Evolutionary conservation across 2,113 vertebrate species (phyloP).

Genomic region (Plecturocebus donacophilus): DNA sequence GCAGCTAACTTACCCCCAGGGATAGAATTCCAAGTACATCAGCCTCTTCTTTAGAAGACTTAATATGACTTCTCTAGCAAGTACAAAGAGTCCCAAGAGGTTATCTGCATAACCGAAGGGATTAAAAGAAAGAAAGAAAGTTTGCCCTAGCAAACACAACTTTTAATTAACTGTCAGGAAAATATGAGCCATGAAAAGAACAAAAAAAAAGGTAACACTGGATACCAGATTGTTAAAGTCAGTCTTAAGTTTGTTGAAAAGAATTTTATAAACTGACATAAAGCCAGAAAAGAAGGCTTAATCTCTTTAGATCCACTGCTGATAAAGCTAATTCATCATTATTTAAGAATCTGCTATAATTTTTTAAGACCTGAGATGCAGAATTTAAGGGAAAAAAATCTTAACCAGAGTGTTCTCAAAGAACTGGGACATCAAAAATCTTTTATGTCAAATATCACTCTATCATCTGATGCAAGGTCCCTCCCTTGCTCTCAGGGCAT

Average conservation of each 20-base stretch:
- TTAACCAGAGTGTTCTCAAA: constrained; percentile 37
- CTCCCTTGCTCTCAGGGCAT: neutral
- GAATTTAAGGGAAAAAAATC: neutral
- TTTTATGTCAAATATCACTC: neutral
- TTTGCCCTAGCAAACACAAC: neutral
- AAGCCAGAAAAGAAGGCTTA: neutral
- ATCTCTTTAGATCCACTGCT: neutral
- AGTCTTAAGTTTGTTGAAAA: neutral
- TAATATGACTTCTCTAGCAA: neutral
- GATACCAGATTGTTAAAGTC: neutral
- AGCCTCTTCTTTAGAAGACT: neutral
- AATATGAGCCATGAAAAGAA: neutral
- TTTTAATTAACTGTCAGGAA: constrained; percentile 5
- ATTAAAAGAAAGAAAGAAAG: neutral
- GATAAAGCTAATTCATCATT: neutral
- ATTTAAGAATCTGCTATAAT: neutral
- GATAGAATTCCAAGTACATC: neutral
- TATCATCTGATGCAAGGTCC: neutral
- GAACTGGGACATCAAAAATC: constrained; percentile 9
- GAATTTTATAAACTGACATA: neutral
- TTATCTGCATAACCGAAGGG: neutral
- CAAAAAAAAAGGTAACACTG: neutral
- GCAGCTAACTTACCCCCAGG: neutral
- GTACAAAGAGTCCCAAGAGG: neutral
- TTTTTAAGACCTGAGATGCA: constrained; percentile 5